Percentiles rank a stretch among this genome's conserved stretches.
Evolutionary conservation across 1,140 invertebrate genomes (phyloP).

Genomic region (Colletes gigas): DNA sequence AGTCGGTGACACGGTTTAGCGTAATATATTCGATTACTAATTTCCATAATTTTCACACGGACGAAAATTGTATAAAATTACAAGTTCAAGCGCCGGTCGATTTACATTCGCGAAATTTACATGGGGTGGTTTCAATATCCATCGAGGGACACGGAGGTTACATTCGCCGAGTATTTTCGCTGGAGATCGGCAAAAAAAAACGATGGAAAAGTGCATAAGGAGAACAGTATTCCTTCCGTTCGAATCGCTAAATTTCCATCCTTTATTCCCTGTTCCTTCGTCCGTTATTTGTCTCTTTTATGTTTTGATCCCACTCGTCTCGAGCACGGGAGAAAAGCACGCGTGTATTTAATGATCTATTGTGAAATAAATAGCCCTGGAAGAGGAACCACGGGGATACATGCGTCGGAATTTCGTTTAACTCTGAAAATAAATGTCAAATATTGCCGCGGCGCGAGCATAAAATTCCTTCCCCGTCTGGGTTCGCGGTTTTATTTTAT

Average conservation of each 20-base stretch:
- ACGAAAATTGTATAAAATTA: neutral
- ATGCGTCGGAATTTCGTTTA: conserved; percentile 12
- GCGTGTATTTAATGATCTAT: conserved; percentile 28
- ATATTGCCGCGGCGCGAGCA: neutral
- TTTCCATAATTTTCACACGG: no score
- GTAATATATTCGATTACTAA: neutral
- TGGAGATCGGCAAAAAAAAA: neutral
- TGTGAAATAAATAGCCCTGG: conserved; percentile 10
- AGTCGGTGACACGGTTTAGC: neutral
- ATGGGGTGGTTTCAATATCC: neutral
- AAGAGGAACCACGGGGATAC: neutral
- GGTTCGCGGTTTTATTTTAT: no score
- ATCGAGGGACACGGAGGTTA: neutral
- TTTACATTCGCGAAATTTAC: neutral
- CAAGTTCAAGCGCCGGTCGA: neutral
- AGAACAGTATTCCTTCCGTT: conserved; percentile 4
- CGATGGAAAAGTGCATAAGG: neutral
- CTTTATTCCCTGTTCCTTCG: neutral
- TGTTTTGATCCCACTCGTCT: conserved; percentile 7
- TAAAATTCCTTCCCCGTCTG: no score
- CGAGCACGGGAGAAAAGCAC: neutral
- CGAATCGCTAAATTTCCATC: conserved; percentile 14
- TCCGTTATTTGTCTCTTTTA: conserved; percentile 3
- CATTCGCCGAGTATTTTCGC: neutral
- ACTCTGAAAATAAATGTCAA: neutral